A percentile compares a stretch with the other conserved stretches of the same genome.
These are phyloP conservation scores for Branchipolynoe longqiensis DNA, from an alignment of 2,888 invertebrate species.

Conservation along the genomic window DNA sequence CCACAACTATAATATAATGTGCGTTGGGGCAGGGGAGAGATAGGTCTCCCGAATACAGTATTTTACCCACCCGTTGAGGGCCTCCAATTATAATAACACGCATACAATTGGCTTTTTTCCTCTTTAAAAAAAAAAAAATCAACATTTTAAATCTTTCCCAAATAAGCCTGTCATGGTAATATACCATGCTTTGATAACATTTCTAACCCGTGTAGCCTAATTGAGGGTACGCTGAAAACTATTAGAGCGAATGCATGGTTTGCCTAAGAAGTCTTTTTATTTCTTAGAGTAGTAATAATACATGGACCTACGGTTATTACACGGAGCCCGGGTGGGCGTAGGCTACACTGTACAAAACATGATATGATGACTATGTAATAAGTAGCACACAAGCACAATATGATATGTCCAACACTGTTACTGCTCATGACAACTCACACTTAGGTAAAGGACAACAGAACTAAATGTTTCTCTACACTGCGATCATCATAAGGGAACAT, in stretches of 20 bases:
- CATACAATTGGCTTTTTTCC: neutral
- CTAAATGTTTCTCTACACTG: slow-evolving; percentile 26
- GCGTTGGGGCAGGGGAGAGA: slow-evolving; percentile 1
- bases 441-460: slow-evolving; percentile 40
- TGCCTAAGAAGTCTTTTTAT: slow-evolving; percentile 34
- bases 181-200: slow-evolving; percentile 11
- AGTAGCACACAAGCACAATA: slow-evolving; percentile 51
- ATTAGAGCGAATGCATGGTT: neutral
- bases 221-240: neutral
- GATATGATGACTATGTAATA: slow-evolving; percentile 48
- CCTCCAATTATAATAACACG: neutral
- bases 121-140: too few species aligned
- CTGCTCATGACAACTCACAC: slow-evolving; percentile 49
- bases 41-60: slow-evolving; percentile 6
- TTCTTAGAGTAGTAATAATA: slow-evolving; percentile 25
- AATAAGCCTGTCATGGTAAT: slow-evolving; percentile 17
- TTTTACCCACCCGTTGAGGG: neutral
- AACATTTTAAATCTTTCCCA: slow-evolving; percentile 1
- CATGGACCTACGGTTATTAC: neutral
- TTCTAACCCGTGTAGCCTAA: neutral
- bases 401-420: slow-evolving; percentile 55
- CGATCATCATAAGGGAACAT: neutral
- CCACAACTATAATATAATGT: slow-evolving; percentile 36
- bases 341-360: slow-evolving; percentile 50
- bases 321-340: neutral